Evolutionary conservation across 2,113 vertebrate species (phyloP), one percentile per base, ranked within the genome.

Genomic region (Pterocles gutturalis): DNA sequence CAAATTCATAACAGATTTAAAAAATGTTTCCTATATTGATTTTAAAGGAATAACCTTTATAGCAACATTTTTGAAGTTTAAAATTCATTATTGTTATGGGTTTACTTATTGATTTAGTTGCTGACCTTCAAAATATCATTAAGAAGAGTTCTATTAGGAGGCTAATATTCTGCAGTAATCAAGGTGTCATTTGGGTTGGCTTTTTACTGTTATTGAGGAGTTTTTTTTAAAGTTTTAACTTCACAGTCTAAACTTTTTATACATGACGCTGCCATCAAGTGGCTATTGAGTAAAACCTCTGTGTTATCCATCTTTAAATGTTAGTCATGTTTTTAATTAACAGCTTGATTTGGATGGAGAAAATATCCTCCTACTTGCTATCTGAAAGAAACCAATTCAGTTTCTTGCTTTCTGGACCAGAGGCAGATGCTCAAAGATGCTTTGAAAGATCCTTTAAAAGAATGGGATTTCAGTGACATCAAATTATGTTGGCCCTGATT

Each of bases 261-360:
- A 95, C 85, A 76, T 88, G 90, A 92, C 46, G 1, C 85, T 96
- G 95, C 82, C 95, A 96, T 93, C 87, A 94, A 96, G 92, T 94
- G 90, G 79, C 90, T 94, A 49, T 57, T 90, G 54, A 92, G 58
- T 61, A 90, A 90, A 96, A 85, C 60, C 82, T 82, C 69, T 61
- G 20, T 73, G 49, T 65, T 70, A 64, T 49, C 13, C 45, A 41
- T 57, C 18, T 61, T 60, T 31, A 87, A 82, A 69, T 53, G 2
- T 43, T 83, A 41, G 29, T 48, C n/a, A 61, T 93, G 11, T 26
- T 82, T 94, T 85, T 86, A 72, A 69, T 76, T 87, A 80, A 72
- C 29, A 29, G n/a, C 8, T 70, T 83, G 7, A 10, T 51, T 61
- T 91, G 29, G 54, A 85, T 82, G 33, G 33, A 67, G 38, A 14